A percentile compares a stretch with the other conserved stretches of the same genome.
These are phyloP conservation scores for Octopus sinensis DNA, from an alignment of 1,140 invertebrate genomes.

Conservation along the genomic window DNA sequence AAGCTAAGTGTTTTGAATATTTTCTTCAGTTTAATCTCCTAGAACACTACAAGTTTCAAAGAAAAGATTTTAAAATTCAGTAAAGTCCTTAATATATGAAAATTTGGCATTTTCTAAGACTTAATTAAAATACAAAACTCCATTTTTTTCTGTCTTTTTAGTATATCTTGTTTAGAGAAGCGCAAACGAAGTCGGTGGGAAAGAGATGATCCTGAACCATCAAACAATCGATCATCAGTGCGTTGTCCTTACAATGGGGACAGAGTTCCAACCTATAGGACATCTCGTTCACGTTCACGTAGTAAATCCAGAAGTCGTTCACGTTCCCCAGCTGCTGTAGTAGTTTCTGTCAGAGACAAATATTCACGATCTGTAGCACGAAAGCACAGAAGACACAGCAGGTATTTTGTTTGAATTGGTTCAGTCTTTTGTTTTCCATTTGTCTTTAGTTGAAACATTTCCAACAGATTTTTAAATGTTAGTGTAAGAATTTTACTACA, in stretches of 20 bases:
- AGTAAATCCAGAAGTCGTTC: conserved; percentile 45
- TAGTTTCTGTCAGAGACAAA: conserved; percentile 3
- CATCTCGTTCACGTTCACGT: conserved; percentile 41
- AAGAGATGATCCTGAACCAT: conserved; percentile 20
- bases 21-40: no score
- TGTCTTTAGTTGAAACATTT: neutral
- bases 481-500: neutral
- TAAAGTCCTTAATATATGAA: no score
- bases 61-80: no score
- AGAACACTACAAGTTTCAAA: no score
- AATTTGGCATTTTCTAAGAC: no score
- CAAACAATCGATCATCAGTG: conserved; percentile 22
- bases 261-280: conserved; percentile 41
- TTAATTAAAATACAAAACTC: no score
- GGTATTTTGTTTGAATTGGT: neutral
- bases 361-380: conserved; percentile 37
- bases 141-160: neutral
- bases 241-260: conserved; percentile 31
- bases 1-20: no score
- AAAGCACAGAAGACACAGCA: conserved; percentile 28
- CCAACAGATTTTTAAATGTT: neutral
- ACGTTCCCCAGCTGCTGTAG: conserved; percentile 26
- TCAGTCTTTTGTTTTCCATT: neutral
- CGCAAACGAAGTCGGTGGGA: conserved; percentile 13
- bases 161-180: conserved; percentile 10